Conservation (phyloP, 1,140 invertebrate genomes). For the Heliconius hermathena region DNA sequence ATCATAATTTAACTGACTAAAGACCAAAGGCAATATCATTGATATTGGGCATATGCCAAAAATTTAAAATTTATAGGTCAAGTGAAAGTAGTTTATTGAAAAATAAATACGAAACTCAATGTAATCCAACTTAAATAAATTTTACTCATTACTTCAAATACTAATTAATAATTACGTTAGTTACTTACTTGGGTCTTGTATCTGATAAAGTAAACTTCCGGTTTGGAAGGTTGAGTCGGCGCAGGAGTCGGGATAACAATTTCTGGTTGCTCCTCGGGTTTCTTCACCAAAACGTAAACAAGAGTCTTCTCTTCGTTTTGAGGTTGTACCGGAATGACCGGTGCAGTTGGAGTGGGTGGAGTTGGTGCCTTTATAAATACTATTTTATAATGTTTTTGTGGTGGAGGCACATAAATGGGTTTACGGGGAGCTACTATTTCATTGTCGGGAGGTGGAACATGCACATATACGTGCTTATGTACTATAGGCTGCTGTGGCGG, state of each 20-base stretch:
- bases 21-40: slow-evolving; percentile 56
- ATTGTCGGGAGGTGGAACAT: slow-evolving; percentile 92
- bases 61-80: not conserved
- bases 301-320: slow-evolving; percentile 93
- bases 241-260: slow-evolving; percentile 89
- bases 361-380: slow-evolving; percentile 94
- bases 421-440: slow-evolving; percentile 86
- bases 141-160: not conserved
- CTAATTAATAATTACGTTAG: no score
- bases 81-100: not conserved
- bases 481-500: slow-evolving; percentile 89
- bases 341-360: slow-evolving; percentile 89
- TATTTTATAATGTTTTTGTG: slow-evolving; percentile 94
- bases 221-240: slow-evolving; percentile 91
- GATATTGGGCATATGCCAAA: not conserved
- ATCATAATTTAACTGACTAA: not conserved
- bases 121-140: not conserved
- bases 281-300: slow-evolving; percentile 94
- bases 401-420: slow-evolving; percentile 85
- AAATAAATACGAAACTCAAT: not conserved
- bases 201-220: slow-evolving; percentile 93
- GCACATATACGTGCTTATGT: slow-evolving; percentile 93
- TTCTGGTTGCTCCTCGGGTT: slow-evolving; percentile 91
- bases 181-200: slow-evolving; percentile 89
- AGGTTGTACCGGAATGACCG: slow-evolving; percentile 88